phyloP scores from a whole-genome alignment of 2,797 vertebrate species.

The Ctenopoma kingsleyae region DNA sequence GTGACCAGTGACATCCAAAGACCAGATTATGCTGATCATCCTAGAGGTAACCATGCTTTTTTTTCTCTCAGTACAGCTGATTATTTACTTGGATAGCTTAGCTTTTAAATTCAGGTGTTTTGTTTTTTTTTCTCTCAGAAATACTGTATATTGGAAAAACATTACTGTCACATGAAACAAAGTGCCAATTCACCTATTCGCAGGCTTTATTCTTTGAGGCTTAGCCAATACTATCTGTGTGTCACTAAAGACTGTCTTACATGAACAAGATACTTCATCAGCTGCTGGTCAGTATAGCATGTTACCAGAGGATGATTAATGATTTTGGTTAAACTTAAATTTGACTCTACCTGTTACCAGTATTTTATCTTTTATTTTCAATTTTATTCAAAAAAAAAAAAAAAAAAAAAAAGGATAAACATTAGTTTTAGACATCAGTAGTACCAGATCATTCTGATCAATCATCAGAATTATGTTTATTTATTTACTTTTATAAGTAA shows the following conservation, averaged over 20 bases:
- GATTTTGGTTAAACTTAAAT: neutral
- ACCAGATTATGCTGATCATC: conserved; percentile 98
- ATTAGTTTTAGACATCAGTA: too few relatives aligned
- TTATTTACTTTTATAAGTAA: too few relatives aligned
- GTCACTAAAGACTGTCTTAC: neutral
- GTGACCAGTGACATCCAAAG: conserved; percentile 96
- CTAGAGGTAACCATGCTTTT: conserved; percentile 90
- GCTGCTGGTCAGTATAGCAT: neutral
- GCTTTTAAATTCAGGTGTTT: neutral
- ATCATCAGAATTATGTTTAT: too few relatives aligned
- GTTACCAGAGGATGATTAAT: neutral
- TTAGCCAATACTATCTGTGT: neutral
- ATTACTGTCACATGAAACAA: too few relatives aligned
- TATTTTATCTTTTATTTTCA: too few relatives aligned
- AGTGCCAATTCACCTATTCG: neutral
- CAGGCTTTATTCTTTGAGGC: neutral
- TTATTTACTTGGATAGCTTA: neutral
- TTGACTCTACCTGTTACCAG: too few relatives aligned
- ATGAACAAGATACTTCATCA: neutral
- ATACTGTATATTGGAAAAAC: neutral
- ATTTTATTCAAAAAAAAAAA: too few relatives aligned
- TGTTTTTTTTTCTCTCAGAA: neutral
- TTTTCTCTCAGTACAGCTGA: neutral
- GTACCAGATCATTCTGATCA: too few relatives aligned
- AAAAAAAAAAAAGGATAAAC: too few relatives aligned